Evolutionary conservation across 1,140 invertebrate genomes (phyloP), one percentile per base, ranked within the genome.

Genomic region (Pogonomyrmex californicus): DNA sequence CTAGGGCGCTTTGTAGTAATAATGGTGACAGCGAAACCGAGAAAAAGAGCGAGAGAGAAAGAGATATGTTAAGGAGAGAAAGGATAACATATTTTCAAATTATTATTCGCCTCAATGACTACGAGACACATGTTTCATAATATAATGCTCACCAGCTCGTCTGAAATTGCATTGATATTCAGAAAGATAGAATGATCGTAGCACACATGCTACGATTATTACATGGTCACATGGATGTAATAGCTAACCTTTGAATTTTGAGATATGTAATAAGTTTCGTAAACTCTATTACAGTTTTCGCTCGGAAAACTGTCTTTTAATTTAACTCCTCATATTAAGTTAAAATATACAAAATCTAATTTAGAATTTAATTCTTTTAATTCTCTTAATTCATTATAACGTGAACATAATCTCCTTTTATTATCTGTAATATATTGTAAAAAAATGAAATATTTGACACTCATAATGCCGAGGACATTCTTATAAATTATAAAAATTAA

Each of bases 61-160:
- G 10, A 76, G 41, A 65, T 23, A 23, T 0, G 62, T 33, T 38
- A 65, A 10, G 56, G 54, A 33, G 33, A 63, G 79, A 90, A 82
- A 78, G 91, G 88, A 88, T 83, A 91, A 94, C 92, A 92, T 93
- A 93, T 94, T 94, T 94, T 93, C 88, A 81, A 93, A 93, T 94
- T 92, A 92, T 93, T 93, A 93, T 85, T 86, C 87, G 90, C 89
- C 73, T 92, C 87, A 85, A 88, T 93, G 91, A 86, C 71, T 87
- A 83, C 87, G 91, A 87, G 81, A 90, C 88, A 92, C 82, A 88
- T 88, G 78, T 79, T 86, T 86, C 65, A 36, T 54, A 54, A 82
- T n/a, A 66, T 79, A 62, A 66, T 63, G 36, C 33, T 14, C 10
- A 14, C 17, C 5, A 81, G 86, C 17, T 54, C 56, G 75, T 73